Evolutionary conservation across 2,888 invertebrate genomes (phyloP), one percentile per base, ranked within the genome.

Genomic region (Synergus gifuensis): DNA sequence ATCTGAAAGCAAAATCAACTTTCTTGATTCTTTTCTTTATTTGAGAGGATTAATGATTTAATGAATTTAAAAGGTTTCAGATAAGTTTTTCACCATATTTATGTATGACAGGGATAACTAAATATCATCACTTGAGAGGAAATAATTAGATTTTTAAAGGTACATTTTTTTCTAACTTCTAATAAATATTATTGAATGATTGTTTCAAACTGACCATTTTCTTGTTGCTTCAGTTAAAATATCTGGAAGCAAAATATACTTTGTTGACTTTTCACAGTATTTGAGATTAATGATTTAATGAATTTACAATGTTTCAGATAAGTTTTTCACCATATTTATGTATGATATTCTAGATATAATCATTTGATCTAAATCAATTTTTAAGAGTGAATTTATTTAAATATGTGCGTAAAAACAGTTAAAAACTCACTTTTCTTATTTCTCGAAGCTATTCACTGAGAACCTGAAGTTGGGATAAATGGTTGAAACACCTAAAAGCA

Each of bases 61-160:
- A n/a, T 54, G 8, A 14, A 49, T 28, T n/a, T n/a, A 54, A 36
- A 49, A 36, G 0, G 22, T 73, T 54, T 73, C 73, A 54, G 73
- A 73, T n/a, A 28, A 7, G 18, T 60, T 49, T 73, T 36, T 73
- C 73, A 73, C 36, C 73, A 73, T n/a, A 46, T 54, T 73, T 73
- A 73, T 40, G 36, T 73, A 54, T 73, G 73, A 73, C 54, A 73
- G 73, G 73, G 73, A 73, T 73, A 73, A 73, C 73, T 73, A 54
- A 54, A 46, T 40, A 73, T 73, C 73, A 73, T 73, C 73, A 73
- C 28, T 54, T 46, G 8, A 2, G 28, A 28, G 28, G 28, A 28
- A 28, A 28, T 28, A 28, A 28, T 28, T 28, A 28, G 3, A 28
- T 3, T 28, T 28, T 28, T 28, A 28, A 28, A 28, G 28, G 3